Conservation (phyloP, 2,888 invertebrate species). For the Pycnomerus fuliginosus region DNA sequence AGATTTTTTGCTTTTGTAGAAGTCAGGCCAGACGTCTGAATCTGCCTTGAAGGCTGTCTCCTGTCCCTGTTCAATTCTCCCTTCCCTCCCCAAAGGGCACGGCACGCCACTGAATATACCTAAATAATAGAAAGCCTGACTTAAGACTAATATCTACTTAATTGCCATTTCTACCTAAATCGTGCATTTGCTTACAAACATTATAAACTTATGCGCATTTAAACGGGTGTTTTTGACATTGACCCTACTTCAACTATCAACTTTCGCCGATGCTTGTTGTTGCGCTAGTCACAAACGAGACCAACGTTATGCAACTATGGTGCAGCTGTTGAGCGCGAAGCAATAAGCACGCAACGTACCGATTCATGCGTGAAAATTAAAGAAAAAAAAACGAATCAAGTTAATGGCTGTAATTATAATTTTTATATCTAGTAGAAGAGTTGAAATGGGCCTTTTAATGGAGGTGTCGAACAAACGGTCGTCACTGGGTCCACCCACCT, state of each 20-base stretch:
- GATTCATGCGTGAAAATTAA: conserved; percentile 16
- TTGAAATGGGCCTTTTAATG: conserved; percentile 15
- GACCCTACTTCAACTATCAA: conserved; percentile 31
- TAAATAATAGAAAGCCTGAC: conserved; percentile 6
- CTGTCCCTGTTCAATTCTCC: neutral
- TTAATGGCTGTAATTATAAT: too few relatives aligned
- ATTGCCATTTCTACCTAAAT: too few relatives aligned
- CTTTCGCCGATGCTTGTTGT: conserved; percentile 26
- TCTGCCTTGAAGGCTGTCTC: neutral
- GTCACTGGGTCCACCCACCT: conserved; percentile 23
- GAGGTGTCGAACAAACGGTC: conserved; percentile 13
- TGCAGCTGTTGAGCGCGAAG: conserved; percentile 15
- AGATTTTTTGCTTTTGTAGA: too few relatives aligned
- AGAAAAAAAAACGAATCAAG: too few relatives aligned
- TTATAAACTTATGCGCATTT: too few relatives aligned
- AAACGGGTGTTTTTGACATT: conserved; percentile 33
- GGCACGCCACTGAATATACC: conserved; percentile 4
- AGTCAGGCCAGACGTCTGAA: too few relatives aligned
- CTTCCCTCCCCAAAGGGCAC: too few relatives aligned
- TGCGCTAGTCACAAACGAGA: conserved; percentile 24
- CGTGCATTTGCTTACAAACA: too few relatives aligned
- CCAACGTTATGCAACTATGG: conserved; percentile 21
- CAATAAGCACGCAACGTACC: conserved; percentile 12
- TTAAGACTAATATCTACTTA: too few relatives aligned
- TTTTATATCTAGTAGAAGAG: too few relatives aligned